phyloP scores from a whole-genome alignment of 2,797 vertebrate genomes.

The Danio kyathit region DNA sequence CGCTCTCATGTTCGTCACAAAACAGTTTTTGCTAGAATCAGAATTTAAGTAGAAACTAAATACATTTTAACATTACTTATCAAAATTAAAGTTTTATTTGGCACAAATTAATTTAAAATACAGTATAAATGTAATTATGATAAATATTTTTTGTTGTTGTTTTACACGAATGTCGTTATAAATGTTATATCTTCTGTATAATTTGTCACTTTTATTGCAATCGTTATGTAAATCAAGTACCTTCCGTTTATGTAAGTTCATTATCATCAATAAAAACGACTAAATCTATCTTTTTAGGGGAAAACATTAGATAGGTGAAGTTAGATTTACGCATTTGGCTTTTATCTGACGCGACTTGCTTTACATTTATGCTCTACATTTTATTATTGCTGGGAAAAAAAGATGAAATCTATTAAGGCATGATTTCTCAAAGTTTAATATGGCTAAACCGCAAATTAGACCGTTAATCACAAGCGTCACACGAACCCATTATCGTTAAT shows the following conservation, averaged over 20 bases:
- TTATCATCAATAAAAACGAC: no score
- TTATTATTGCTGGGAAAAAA: no score
- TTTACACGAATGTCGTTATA: background rate
- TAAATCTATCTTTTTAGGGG: no score
- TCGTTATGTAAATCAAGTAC: background rate
- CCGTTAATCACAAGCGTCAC: background rate
- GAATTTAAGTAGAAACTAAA: background rate
- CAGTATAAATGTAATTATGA: background rate
- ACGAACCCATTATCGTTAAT: background rate
- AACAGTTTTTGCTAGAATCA: no score
- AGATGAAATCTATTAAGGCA: background rate
- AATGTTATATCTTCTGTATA: background rate
- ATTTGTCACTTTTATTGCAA: background rate
- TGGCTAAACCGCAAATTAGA: background rate
- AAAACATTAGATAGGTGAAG: no score
- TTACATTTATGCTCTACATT: no score
- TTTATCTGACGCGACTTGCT: no score
- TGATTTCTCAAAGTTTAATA: background rate
- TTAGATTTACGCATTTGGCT: no score
- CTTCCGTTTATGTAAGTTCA: no score
- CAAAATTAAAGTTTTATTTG: background rate
- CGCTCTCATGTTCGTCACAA: slow-evolving; percentile 38
- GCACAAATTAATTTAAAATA: background rate
- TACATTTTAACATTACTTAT: background rate
- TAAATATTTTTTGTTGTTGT: background rate